These are phyloP conservation scores for Hyperoplus lanceolatus DNA, from an alignment of 2,797 vertebrate species.

Conservation along the genomic window DNA sequence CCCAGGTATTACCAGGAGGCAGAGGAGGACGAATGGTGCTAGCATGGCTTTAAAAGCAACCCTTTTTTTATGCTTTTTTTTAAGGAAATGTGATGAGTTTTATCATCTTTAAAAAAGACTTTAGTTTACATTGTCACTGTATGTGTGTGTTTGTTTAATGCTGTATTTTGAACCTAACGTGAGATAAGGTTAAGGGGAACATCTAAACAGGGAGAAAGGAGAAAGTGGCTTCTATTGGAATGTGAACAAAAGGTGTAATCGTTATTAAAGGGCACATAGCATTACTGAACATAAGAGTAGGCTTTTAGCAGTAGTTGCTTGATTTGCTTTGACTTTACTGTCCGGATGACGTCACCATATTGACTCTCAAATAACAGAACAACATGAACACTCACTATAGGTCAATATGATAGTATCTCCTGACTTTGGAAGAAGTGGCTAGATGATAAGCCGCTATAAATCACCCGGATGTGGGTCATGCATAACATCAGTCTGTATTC, in stretches of 20 bases:
- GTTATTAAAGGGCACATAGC: constrained; percentile 34
- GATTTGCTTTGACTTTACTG: constrained; percentile 45
- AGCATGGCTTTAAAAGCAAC: constrained; percentile 86
- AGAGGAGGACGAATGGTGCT: constrained; percentile 96
- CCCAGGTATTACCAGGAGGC: constrained; percentile 90
- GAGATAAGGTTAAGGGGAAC: constrained; percentile 18
- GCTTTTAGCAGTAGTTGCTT: constrained; percentile 30
- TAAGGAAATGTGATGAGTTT: constrained; percentile 91
- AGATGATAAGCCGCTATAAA: background rate
- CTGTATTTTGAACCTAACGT: constrained; percentile 61
- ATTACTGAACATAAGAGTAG: constrained; percentile 32
- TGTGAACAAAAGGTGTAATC: constrained; percentile 39
- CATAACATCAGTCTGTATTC: constrained; percentile 9
- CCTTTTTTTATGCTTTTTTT: constrained; percentile 78
- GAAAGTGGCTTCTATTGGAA: constrained; percentile 27
- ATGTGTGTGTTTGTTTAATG: constrained; percentile 70
- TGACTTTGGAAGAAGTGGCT: background rate
- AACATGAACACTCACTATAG: background rate
- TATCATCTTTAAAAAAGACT: constrained; percentile 90
- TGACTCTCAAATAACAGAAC: constrained; percentile 31
- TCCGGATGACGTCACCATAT: constrained; percentile 48
- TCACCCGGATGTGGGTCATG: background rate
- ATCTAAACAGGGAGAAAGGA: constrained; percentile 25
- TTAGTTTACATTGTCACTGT: constrained; percentile 78
- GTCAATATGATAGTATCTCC: background rate